Evolutionary conservation across 1,140 invertebrate species (phyloP).

Genomic region (Phthorimaea operculella): DNA sequence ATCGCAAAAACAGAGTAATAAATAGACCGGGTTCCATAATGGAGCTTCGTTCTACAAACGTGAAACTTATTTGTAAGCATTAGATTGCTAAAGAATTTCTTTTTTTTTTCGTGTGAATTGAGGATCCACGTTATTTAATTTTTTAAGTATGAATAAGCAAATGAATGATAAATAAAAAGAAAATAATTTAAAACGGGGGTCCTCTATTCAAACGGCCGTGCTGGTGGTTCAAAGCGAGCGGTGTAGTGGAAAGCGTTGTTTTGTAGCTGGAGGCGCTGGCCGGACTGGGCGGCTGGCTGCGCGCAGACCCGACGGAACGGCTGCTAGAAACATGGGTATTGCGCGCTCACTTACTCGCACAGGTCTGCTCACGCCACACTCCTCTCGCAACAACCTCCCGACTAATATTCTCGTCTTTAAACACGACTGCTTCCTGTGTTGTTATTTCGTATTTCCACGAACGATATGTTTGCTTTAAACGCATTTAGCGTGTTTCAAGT

Average conservation of each 20-base stretch:
- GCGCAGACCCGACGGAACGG: conserved; percentile 50
- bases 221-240: neutral
- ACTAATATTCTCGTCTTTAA: conserved; percentile 12
- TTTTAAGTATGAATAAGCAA: too few species aligned
- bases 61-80: too few species aligned
- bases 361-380: conserved; percentile 47
- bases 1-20: too few species aligned
- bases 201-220: too few species aligned
- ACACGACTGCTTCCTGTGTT: conserved; percentile 23
- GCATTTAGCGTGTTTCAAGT: neutral
- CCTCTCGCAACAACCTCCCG: conserved; percentile 22
- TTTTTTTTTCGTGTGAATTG: too few species aligned
- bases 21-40: too few species aligned
- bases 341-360: conserved; percentile 65
- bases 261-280: conserved; percentile 65
- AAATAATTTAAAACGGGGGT: too few species aligned
- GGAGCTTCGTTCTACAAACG: too few species aligned
- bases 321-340: conserved; percentile 68
- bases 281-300: conserved; percentile 59
- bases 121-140: too few species aligned
- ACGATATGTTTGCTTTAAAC: neutral
- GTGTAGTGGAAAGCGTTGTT: conserved; percentile 30
- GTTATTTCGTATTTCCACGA: neutral
- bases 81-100: too few species aligned
- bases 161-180: too few species aligned